Evolutionary conservation across 2,113 vertebrate genomes (phyloP), one percentile per base, ranked within the genome.

Genomic region (Ivindomyrus marchei): DNA sequence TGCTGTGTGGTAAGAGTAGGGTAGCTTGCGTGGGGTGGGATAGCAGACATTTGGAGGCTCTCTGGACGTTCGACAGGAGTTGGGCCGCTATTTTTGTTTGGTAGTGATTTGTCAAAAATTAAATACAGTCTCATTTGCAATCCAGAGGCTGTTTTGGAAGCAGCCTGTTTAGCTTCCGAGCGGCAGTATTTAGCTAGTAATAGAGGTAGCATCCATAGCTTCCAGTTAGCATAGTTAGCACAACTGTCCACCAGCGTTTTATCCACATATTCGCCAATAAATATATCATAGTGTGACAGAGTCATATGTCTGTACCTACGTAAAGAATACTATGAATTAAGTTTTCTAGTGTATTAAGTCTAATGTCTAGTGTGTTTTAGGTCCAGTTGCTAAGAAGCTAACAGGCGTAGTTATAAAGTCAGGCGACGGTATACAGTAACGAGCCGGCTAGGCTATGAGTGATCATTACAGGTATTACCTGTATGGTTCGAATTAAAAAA

Each of bases 221-320:
- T 85, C 21, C 83, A 47, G 45, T 85, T 85, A 85, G 83, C 83
- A 85, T 85, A n/a, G 45, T 85, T 85, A 85, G 83, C 83, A 85
- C 21, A 85, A 42, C 39, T 24, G 45, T 47, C 39, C 83, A 47
- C 15, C 21, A 24, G 45, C 9, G 42, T 47, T 39, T 46, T 46
- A 24, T 84, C 6, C 21, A 84, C 80, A 84, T 84, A 46, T 45
- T 24, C 19, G 21, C 19, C 19, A 85, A 47, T 47, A 42, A 39
- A 42, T 19, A 19, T 80, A 17, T 80, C 13, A 42, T 17, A 10
- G 36, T 36, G 74, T 42, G 15, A 15, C 74, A 19, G 36, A 19
- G 13, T 77, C 36, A 39, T 77, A 39, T 15, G 74, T 80, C 74
- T 42, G 6, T 80, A 42, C 2, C 36, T 70, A 11, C 27, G 10